phyloP scores from a whole-genome alignment of 2,113 vertebrate species.

The Craseonycteris thonglongyai region DNA sequence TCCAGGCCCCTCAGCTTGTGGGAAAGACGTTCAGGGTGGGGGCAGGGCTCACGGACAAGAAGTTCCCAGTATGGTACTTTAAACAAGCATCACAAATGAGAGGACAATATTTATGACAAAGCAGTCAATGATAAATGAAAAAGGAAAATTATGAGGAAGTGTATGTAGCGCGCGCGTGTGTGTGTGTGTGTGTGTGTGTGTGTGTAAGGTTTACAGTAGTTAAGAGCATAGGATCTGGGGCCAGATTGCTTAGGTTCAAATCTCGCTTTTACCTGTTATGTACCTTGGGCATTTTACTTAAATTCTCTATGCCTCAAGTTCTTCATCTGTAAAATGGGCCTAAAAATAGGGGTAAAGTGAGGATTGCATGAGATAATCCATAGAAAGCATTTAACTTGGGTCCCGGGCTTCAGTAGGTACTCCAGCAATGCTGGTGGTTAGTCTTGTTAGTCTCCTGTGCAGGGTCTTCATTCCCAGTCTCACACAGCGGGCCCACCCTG shows the following conservation, averaged over 20 bases:
- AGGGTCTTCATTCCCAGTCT: not conserved
- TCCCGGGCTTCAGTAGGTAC: not conserved
- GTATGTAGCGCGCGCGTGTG: not conserved
- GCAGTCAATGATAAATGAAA: not conserved
- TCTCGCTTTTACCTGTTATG: not conserved
- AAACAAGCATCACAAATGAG: not conserved
- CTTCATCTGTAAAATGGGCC: not conserved
- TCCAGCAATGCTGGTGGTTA: not conserved
- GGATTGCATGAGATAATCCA: not conserved
- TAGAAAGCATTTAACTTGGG: not conserved
- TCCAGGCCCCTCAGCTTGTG: not conserved
- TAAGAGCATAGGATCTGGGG: not conserved
- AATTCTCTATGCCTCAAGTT: not conserved
- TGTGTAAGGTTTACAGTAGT: not conserved
- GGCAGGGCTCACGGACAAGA: not conserved
- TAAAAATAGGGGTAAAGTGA: not conserved
- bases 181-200: not conserved
- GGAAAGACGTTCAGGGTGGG: not conserved
- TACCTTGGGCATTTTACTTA: not conserved
- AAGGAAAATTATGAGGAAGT: not conserved
- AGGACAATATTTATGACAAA: not conserved
- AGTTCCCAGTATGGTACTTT: not conserved
- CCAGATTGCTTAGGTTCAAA: not conserved
- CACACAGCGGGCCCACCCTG: not conserved
- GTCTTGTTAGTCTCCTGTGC: not conserved